Percentiles rank a stretch among this genome's conserved stretches.
Evolutionary conservation across 1,140 invertebrate species (phyloP).

Genomic region (Drosophila jambulina): DNA sequence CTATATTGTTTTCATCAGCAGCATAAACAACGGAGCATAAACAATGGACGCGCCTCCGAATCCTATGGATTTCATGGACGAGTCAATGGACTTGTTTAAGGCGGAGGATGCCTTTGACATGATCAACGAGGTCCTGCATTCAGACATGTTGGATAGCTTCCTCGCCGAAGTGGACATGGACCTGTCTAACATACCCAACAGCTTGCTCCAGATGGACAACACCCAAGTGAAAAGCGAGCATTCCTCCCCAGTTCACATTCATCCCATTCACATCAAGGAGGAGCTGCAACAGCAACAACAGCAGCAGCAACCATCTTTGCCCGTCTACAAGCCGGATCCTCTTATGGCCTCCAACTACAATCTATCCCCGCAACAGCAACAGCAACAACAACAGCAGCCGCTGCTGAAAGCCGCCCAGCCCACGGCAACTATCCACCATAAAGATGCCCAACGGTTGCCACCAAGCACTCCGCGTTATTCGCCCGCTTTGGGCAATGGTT

Average conservation of each 20-base stretch:
- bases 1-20: conserved; percentile 41
- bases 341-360: conserved; percentile 65
- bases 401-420: conserved; percentile 46
- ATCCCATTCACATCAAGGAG: conserved; percentile 64
- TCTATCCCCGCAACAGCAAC: conserved; percentile 17
- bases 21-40: conserved; percentile 3
- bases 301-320: conserved; percentile 30
- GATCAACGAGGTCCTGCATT: conserved; percentile 75
- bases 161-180: conserved; percentile 72
- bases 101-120: conserved; percentile 76
- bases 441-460: conserved; percentile 51
- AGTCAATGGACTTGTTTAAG: conserved; percentile 71
- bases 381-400: conserved; percentile 11
- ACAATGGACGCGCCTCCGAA: conserved; percentile 46
- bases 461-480: conserved; percentile 27
- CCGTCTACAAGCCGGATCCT: conserved; percentile 66
- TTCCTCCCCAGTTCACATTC: conserved; percentile 57
- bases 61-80: conserved; percentile 59
- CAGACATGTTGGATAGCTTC: conserved; percentile 75
- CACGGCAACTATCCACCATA: conserved; percentile 73
- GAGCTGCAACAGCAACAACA: conserved; percentile 43
- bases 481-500: conserved; percentile 29
- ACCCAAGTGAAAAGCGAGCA: conserved; percentile 60
- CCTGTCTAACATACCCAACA: conserved; percentile 46
- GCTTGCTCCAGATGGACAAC: conserved; percentile 50